Base-by-base conservation (phyloP, 2,888 invertebrate species). In the Parnassius apollo region DNA sequence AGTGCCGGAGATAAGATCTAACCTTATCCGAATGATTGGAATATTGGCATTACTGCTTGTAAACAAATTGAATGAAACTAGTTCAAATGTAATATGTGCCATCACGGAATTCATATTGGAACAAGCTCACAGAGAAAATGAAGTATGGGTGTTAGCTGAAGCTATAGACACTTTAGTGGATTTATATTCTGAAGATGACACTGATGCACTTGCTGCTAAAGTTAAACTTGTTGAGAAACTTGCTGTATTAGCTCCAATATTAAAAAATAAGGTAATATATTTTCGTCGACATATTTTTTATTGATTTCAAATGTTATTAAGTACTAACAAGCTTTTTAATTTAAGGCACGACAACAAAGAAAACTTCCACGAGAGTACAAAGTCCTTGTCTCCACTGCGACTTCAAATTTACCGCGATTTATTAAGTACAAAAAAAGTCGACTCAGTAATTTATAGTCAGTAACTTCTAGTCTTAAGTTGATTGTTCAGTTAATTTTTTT, bases 131-230 rank as follows among this genome's bases (percentile, higher is more conserved):
- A 92, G 93, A 71, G 95, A 95, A 74, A 82, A 87, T 22, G 94
- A 95, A 67, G 93, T 95, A 9, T 95, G 95, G 94, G 93, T 96
- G 7, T 85, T 94, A 46, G 95, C 96, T 0, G 96, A 96, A 86
- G 93, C 95, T 3, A 78, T 96, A 49, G 96, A 96, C 76, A 94
- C 95, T 0, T 76, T 96, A 42, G 95, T 96, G 83, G 96, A 96
- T 76, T 93, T 96, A 69, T 96, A 95, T 82, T 93, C 95, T 0
- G 96, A 96, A 75, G 96, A 96, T 75, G 94, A 95, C 75, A 94
- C 95, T 62, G 94, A 96, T 77, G 75, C 76, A 22, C 82, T 95
- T 64, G 94, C 95, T 1, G 86, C 86, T 65, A 94, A 94, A 75
- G 90, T 95, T 13, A 92, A 93, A 68, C 88, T 96, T 57, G 91